phyloP scores from a whole-genome alignment of 2,888 invertebrate species.

The Crossocerus cetratus region DNA sequence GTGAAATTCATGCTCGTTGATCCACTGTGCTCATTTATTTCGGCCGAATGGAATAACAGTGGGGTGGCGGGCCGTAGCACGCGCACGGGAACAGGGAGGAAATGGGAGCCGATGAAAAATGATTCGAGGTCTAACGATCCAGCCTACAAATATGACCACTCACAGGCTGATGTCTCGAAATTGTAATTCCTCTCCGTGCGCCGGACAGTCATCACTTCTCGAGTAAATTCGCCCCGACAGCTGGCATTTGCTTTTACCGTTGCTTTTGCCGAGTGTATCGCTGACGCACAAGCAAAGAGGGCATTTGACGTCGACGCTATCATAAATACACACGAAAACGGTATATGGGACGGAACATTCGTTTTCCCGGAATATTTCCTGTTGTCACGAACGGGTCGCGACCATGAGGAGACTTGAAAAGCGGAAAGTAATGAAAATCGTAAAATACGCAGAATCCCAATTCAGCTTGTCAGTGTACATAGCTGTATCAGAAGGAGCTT shows the following conservation, averaged over 20 bases:
- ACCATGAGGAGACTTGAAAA: no score
- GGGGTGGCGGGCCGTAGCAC: neutral
- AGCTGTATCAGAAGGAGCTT: no score
- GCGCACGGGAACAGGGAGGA: slow-evolving; percentile 16
- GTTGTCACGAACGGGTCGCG: no score
- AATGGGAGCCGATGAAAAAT: slow-evolving; percentile 53
- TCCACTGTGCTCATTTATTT: slow-evolving; percentile 38
- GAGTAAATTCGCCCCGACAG: slow-evolving; percentile 22
- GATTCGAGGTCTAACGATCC: slow-evolving; percentile 35
- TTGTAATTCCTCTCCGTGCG: slow-evolving; percentile 32
- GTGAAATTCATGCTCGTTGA: slow-evolving; percentile 46
- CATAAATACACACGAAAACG: neutral
- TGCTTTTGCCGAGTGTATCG: neutral
- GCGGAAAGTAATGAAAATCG: no score
- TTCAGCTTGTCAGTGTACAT: no score
- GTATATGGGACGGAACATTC: no score
- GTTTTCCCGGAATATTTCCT: no score
- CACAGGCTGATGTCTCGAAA: slow-evolving; percentile 45
- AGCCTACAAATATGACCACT: slow-evolving; percentile 41
- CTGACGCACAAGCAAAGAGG: neutral
- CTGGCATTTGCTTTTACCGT: neutral
- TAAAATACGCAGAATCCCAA: no score
- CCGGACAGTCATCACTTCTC: slow-evolving; percentile 29
- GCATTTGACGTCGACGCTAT: neutral
- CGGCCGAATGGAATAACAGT: slow-evolving; percentile 14